A percentile compares a stretch with the other conserved stretches of the same genome.
Evolutionary conservation across 2,797 vertebrate genomes (phyloP).

Genomic region (Eulemur mongoz): DNA sequence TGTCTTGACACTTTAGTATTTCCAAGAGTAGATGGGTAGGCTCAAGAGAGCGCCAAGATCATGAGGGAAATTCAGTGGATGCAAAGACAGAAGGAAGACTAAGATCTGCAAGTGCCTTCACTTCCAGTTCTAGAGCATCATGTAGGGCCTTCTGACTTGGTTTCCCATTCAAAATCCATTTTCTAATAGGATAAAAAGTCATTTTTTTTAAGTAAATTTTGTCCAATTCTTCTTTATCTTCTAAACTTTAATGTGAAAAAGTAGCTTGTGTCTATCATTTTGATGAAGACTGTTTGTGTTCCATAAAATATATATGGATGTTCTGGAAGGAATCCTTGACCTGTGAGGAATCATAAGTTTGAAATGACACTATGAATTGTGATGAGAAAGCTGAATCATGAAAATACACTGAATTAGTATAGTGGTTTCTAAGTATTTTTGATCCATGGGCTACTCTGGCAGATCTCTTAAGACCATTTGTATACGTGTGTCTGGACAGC

Average conservation of each 20-base stretch:
- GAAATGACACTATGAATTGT: neutral
- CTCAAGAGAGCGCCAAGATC: neutral
- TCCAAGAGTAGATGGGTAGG: neutral
- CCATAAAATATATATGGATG: constrained; percentile 9
- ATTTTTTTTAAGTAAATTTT: neutral
- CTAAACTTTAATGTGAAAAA: constrained; percentile 20
- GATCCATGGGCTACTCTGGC: neutral
- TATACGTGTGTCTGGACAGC: neutral
- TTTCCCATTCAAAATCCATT: neutral
- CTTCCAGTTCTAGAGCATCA: neutral
- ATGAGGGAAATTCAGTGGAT: neutral
- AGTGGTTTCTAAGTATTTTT: neutral
- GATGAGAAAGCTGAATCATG: neutral
- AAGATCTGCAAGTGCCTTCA: neutral
- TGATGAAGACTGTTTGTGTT: neutral
- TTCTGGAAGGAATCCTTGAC: constrained; percentile 30
- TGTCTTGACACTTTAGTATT: neutral
- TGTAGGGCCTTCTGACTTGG: rapidly evolving
- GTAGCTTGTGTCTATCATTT: neutral
- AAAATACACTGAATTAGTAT: neutral
- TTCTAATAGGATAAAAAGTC: neutral
- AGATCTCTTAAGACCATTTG: neutral
- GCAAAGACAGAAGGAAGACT: neutral
- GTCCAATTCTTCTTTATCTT: constrained; percentile 2
- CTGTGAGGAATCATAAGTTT: neutral